Conservation (phyloP, 2,888 invertebrate species). For the Drosophila dives region DNA sequence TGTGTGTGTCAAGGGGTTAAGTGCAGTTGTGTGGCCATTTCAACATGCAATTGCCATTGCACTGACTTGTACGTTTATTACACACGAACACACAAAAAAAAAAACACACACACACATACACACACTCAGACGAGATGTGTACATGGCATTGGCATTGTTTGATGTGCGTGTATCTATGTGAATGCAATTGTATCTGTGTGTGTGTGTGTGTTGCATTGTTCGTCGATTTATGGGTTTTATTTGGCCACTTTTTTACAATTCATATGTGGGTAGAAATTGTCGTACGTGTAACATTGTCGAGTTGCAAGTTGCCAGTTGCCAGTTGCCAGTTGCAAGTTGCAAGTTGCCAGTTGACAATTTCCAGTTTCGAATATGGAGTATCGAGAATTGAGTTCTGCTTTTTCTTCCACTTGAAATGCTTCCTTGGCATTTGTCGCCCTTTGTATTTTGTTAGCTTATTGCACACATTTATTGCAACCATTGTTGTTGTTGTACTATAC, state of each 20-base stretch:
- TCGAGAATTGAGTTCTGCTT: slow-evolving; percentile 11
- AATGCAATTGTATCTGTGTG: slow-evolving; percentile 1
- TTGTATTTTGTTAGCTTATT: slow-evolving; percentile 74
- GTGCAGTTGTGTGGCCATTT: slow-evolving; percentile 52
- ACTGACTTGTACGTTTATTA: slow-evolving; percentile 64
- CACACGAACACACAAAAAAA: slow-evolving; percentile 14
- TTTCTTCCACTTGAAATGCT: background rate
- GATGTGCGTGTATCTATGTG: slow-evolving; percentile 31
- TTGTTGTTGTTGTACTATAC: slow-evolving; percentile 13
- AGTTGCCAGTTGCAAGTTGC: background rate
- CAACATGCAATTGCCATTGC: slow-evolving; percentile 58
- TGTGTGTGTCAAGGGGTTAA: slow-evolving; percentile 1
- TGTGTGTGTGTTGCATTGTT: slow-evolving; percentile 62
- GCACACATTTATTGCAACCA: slow-evolving; percentile 64
- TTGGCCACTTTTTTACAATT: slow-evolving; percentile 72
- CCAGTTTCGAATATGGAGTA: background rate
- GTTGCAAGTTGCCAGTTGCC: slow-evolving; percentile 12
- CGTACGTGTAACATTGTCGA: slow-evolving; percentile 31
- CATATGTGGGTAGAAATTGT: slow-evolving; percentile 29
- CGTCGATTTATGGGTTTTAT: slow-evolving; percentile 78
- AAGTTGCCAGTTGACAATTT: background rate
- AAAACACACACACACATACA: slow-evolving; percentile 20
- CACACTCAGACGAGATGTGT: slow-evolving; percentile 7
- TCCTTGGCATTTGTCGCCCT: slow-evolving; percentile 73
- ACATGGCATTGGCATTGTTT: slow-evolving; percentile 22